phyloP scores from a whole-genome alignment of 2,888 invertebrate species.

The Meteorus cinctellus region DNA sequence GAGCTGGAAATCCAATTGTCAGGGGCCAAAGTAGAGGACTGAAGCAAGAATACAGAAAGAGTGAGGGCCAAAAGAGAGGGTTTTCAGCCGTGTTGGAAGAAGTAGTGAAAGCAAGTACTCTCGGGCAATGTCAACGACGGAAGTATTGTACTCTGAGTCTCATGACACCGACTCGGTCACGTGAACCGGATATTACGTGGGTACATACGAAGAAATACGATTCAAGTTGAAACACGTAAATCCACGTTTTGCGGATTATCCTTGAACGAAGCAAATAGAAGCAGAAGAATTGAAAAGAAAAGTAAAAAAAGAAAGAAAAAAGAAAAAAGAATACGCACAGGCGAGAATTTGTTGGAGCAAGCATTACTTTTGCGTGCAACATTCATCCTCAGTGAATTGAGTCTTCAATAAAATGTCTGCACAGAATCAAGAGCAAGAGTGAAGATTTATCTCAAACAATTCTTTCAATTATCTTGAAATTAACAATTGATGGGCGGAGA shows the following conservation, averaged over 20 bases:
- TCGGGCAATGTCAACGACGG: constrained; percentile 15
- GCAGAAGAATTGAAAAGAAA: not conserved
- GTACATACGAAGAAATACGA: constrained; percentile 36
- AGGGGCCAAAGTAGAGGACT: constrained; percentile 44
- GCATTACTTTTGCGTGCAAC: not conserved
- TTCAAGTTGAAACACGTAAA: constrained; percentile 28
- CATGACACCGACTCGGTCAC: constrained; percentile 38
- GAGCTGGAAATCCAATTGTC: constrained; percentile 64
- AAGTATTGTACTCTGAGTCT: constrained; percentile 29
- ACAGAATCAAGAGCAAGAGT: not conserved
- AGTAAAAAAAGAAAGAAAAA: not conserved
- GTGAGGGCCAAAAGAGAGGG: constrained; percentile 34
- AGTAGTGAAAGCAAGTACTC: constrained; percentile 27
- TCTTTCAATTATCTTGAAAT: not conserved
- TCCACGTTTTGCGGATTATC: constrained; percentile 33
- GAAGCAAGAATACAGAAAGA: not conserved
- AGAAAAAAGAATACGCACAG: not conserved
- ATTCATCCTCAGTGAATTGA: not conserved
- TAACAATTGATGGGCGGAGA: not conserved
- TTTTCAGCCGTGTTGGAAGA: constrained; percentile 34
- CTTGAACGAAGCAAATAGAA: constrained; percentile 3
- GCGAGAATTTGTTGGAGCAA: not conserved
- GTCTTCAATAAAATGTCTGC: not conserved
- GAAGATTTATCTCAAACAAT: not conserved
- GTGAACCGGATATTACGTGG: constrained; percentile 47